phyloP scores from a whole-genome alignment of 2,797 vertebrate genomes.

The Sebastes diaconus region DNA sequence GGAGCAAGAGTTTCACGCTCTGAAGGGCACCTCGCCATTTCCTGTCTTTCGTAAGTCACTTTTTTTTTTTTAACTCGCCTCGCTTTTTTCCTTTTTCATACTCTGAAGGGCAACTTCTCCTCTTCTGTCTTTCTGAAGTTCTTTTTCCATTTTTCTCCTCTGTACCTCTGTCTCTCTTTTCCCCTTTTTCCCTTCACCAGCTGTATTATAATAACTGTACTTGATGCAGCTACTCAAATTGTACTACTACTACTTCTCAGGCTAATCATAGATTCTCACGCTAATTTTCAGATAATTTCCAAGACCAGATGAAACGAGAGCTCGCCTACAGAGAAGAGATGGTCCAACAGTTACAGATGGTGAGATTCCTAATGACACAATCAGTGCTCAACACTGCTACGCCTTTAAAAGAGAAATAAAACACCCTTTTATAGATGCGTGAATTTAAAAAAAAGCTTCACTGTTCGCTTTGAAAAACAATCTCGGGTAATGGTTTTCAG shows the following conservation, averaged over 20 bases:
- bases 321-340: conserved; percentile 98
- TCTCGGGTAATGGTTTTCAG: conserved; percentile 20
- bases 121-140: background rate
- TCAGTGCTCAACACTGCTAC: conserved; percentile 24
- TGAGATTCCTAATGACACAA: conserved; percentile 76
- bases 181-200: background rate
- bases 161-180: background rate
- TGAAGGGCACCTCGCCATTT: conserved; percentile 94
- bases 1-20: conserved; percentile 96
- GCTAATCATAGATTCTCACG: conserved; percentile 25
- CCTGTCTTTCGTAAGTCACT: conserved; percentile 95
- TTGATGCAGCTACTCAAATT: conserved; percentile 7
- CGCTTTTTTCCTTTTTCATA: background rate
- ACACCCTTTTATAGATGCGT: conserved; percentile 11
- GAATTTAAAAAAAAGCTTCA: conserved; percentile 20
- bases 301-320: conserved; percentile 98
- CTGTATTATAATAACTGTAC: background rate
- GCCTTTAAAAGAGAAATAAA: conserved; percentile 44
- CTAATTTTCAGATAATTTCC: conserved; percentile 90
- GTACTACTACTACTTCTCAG: background rate
- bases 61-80: background rate
- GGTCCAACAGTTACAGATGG: conserved; percentile 98
- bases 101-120: conserved; percentile 16
- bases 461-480: conserved; percentile 1
- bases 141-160: background rate